Evolutionary conservation across 92 coral and sea anemone genomes (phyloP).

Genomic region (Muricea muricata): DNA sequence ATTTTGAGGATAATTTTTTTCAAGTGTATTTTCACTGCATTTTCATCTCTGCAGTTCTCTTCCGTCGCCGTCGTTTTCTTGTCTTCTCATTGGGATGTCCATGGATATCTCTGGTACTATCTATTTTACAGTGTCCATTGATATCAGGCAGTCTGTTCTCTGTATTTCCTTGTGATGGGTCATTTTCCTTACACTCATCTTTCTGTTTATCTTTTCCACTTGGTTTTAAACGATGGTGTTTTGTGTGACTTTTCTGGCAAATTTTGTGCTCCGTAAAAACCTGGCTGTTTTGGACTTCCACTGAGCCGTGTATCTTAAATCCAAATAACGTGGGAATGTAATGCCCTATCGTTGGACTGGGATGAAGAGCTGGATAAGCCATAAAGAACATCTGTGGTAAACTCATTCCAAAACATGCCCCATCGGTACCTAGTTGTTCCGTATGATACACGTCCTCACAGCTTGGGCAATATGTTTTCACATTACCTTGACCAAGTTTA

Average conservation of each 20-base stretch:
- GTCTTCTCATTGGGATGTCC: neutral
- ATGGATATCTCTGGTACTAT: neutral
- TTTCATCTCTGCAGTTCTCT: constrained; percentile 8
- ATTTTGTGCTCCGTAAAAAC: neutral
- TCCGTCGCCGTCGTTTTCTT: constrained; percentile 17
- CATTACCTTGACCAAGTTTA: constrained; percentile 81
- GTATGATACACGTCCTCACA: constrained; percentile 82
- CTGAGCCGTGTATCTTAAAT: constrained; percentile 80
- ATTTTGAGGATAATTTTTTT: neutral
- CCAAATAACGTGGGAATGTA: constrained; percentile 81
- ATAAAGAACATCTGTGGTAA: constrained; percentile 91
- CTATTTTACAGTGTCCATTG: neutral
- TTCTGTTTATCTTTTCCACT: neutral
- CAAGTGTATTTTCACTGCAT: neutral
- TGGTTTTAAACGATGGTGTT: constrained; percentile 13
- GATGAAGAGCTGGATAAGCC: constrained; percentile 83
- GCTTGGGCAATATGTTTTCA: constrained; percentile 82
- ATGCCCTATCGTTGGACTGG: constrained; percentile 63
- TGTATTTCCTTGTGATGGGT: constrained; percentile 20
- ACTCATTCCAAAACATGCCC: constrained; percentile 82
- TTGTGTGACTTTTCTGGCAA: neutral
- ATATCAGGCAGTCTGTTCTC: constrained; percentile 3
- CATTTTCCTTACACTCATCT: constrained; percentile 11
- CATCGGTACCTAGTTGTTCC: constrained; percentile 76
- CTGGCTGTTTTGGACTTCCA: constrained; percentile 40